Base-by-base conservation (phyloP, 1,140 invertebrate genomes). In the Mercenaria mercenaria region DNA sequence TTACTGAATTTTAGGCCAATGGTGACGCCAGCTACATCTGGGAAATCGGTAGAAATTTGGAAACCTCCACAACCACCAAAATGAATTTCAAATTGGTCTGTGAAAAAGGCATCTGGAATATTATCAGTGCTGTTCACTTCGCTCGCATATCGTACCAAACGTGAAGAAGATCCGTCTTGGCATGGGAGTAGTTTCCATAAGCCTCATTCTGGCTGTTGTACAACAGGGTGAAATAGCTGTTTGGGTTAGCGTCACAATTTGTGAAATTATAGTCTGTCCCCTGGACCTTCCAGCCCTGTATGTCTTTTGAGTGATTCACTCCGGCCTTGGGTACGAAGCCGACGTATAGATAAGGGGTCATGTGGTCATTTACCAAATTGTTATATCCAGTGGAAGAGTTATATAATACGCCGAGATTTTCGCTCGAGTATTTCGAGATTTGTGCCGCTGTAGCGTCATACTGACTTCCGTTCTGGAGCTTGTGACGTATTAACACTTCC, bases 271-370 rank as follows among this genome's bases (percentile, higher is more conserved):
- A n/a, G n/a, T n/a, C n/a, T n/a, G n/a, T n/a, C n/a, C n/a, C n/a
- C n/a, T n/a, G n/a, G 3, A 56, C 69, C 69, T 34, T 74, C 56
- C 56, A 61, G 56, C 56, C 56, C n/a, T 61, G 56, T 61, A 23
- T 61, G 56, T 61, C 56, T 10, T 47, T 8, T 11, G 4, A 20
- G 18, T 61, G 56, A 6, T n/a, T n/a, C n/a, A n/a, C n/a, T n/a
- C n/a, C n/a, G n/a, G n/a, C n/a, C n/a, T n/a, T n/a, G n/a, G n/a
- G n/a, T n/a, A n/a, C n/a, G n/a, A n/a, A n/a, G n/a, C n/a, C n/a
- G n/a, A n/a, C n/a, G n/a, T n/a, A n/a, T n/a, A 82, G 11, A 34
- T 82, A 82, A 1, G 80, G 80, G 15, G 29, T 43, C 80, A 82
- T 82, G 6, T 37, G 1, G 18, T 20, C 37, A 37, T 82, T 82